Evolutionary conservation across 2,888 invertebrate genomes (phyloP), one percentile per base, ranked within the genome.

Genomic region (Cyclophora punctaria): DNA sequence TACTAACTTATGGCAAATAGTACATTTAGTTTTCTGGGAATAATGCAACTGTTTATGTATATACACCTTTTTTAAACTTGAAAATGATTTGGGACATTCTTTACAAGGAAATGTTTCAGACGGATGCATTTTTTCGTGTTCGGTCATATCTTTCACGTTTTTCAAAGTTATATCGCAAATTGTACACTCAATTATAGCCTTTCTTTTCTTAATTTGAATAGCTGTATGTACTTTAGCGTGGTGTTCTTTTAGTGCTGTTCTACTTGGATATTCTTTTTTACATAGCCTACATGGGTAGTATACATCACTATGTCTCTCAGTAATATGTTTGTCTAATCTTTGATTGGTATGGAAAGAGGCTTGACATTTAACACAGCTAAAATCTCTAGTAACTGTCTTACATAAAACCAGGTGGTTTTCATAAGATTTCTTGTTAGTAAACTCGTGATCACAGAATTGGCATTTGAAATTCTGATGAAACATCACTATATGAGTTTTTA

Each of bases 101-200:
- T 67, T 71, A 45, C 79, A 79, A 1, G 78, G 77, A 42, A 64
- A 78, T 5, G 59, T 46, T 3, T 63, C 65, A 5, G 63, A 50
- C 4, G 68, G 48, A 1, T 79, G 79, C 0, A 56, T 41, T 44
- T 67, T 55, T 35, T 75, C 70, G 53, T 79, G 79, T 40, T 71
- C 50, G 3, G 65, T 49, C 55, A 78, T 66, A 47, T 73, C 69
- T 51, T 67, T 73, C 5, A 69, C 57, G 35, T 64, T 73, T 34
- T 58, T 70, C 41, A 74, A 75, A 52, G 69, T 71, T 5, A 68
- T 53, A 40, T 75, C 61, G 40, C 80, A 80, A 2, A 79, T 40
- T 0, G 74, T 70, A 52, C 80, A 80, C 50, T 73, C 72, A 3
- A 77, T 70, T 4, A 71, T 70, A 35, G 69, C 73, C 7, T 73